Evolutionary conservation across 2,888 invertebrate genomes (phyloP).

Genomic region (Lysandra coridon): DNA sequence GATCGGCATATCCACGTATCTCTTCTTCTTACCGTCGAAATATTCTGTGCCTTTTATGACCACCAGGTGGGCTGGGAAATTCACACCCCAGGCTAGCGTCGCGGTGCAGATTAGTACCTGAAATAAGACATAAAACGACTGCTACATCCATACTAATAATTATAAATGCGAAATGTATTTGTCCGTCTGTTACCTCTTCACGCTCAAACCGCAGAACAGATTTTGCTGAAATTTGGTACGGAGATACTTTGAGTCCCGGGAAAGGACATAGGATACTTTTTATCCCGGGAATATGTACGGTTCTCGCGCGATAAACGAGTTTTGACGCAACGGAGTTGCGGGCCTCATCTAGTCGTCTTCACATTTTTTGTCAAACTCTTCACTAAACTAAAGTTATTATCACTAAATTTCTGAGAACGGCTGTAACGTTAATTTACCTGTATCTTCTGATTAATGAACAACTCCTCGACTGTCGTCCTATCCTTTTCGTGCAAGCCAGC

Average conservation of each 20-base stretch:
- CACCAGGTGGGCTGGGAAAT: constrained; percentile 98
- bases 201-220: no score
- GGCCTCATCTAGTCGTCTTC: no score
- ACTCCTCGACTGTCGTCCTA: constrained; percentile 93
- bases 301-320: no score
- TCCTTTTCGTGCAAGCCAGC: constrained; percentile 97
- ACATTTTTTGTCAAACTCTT: background rate
- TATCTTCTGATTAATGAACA: constrained; percentile 97
- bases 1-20: constrained; percentile 99
- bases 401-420: background rate
- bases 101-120: constrained; percentile 96
- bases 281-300: no score
- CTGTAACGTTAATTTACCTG: constrained; percentile 79
- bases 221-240: no score
- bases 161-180: no score
- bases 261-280: no score
- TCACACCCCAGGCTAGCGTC: constrained; percentile 99
- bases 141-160: no score
- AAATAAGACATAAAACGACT: background rate
- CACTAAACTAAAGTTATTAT: no score
- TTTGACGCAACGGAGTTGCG: no score
- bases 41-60: constrained; percentile 99
- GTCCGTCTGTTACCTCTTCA: no score
- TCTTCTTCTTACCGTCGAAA: constrained; percentile 96
- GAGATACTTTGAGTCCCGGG: no score